Evolutionary conservation across 1,140 invertebrate species (phyloP), one percentile per base, ranked within the genome.

Genomic region (Bicyclus anynana): DNA sequence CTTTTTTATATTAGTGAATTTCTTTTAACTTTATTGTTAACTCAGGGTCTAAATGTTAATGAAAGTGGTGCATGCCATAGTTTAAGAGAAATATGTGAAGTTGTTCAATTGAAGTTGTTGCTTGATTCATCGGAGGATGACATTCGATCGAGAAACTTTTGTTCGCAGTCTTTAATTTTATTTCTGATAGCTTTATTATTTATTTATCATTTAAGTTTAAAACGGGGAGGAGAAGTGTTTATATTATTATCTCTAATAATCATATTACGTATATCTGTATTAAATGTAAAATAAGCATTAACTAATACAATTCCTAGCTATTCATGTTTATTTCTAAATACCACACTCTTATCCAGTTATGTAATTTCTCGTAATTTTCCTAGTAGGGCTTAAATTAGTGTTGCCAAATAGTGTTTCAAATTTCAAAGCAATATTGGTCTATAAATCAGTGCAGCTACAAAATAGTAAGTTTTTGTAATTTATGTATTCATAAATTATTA

Each of bases 21-120:
- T 59, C 53, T 49, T 26, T 65, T 51, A 42, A 62, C 35, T 61
- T 70, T 10, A 44, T 44, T 72, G 75, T 60, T 77, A 74, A 76
- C 65, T 63, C 72, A 59, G 56, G 56, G 56, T 52, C 49, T 59
- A 76, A 59, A 56, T 4, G 47, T 49, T 58, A 58, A n/a, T n/a
- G n/a, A 65, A 65, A 47, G 67, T 77, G 84, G 84, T 84, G 81
- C 79, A 87, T 82, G 79, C 79, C 81, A 75, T 87, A 87, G 80
- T 46, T 70, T 87, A 87, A 82, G 78, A 79, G 12, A 47, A 59
- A 7, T 18, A 47, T 23, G 38, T 46, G 20, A 50, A 51, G 21
- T 33, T 44, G 47, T 65, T 53, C 57, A 62, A 65, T 57, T 53
- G 29, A 57, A 62, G 60, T 61, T 56, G 53, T 60, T 52, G 42